These are phyloP conservation scores for Cremastinae sp. DNA, from an alignment of 2,888 invertebrate genomes.

Conservation along the genomic window DNA sequence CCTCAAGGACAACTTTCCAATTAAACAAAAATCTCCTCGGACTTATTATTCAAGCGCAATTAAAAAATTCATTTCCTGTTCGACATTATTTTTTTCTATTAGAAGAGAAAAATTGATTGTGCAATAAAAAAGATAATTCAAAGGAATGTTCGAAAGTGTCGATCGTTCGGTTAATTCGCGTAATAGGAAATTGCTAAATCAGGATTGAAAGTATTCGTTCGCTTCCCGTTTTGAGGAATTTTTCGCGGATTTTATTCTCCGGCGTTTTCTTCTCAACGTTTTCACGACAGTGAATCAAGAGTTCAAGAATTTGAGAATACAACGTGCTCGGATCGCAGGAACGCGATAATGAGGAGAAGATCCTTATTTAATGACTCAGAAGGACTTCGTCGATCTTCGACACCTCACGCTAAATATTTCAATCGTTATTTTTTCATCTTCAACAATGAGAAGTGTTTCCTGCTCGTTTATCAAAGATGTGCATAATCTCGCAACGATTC, in stretches of 20 bases:
- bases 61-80: conserved; percentile 58
- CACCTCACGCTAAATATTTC: conserved; percentile 39
- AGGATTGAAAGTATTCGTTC: conserved; percentile 9
- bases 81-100: background rate
- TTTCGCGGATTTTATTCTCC: background rate
- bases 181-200: conserved; percentile 6
- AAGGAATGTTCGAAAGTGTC: background rate
- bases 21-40: background rate
- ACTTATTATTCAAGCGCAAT: background rate
- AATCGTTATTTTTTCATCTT: conserved; percentile 16
- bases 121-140: background rate
- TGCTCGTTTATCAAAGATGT: conserved; percentile 44
- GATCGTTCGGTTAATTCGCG: background rate
- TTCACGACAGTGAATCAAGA: conserved; percentile 18
- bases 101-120: background rate
- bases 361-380: conserved; percentile 25
- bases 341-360: conserved; percentile 52
- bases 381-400: conserved; percentile 35
- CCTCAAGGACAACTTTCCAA: no score
- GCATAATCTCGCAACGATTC: conserved; percentile 42
- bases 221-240: conserved; percentile 12
- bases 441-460: conserved; percentile 39
- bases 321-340: conserved; percentile 40
- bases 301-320: conserved; percentile 19
- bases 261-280: background rate